Evolutionary conservation across 23 tunicate genomes (phyloP), one percentile per base, ranked within the genome.

Genomic region (Aplidium turbinatum): DNA sequence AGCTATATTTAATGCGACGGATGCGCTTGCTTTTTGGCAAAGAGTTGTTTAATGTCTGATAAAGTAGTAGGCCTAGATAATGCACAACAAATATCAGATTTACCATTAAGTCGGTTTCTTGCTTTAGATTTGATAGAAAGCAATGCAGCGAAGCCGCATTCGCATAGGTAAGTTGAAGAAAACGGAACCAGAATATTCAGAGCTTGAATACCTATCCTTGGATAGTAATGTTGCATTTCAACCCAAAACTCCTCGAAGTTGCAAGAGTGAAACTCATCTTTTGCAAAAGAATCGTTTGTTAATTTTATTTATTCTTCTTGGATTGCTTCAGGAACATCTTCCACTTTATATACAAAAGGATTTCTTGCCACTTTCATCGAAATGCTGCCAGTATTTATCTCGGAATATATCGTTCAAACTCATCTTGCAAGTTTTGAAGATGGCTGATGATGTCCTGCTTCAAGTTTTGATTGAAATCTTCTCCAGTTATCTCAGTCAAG

Each of bases 81-180:
- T 74, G 68, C 80, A 27, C 80, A 74, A 42, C 61, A 5, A 16
- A 50, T 50, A 35, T 72, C 63, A 25, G 36, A 25, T 35, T 11
- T 48, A 57, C n/a, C 31, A 19, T 33, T 48, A 50, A 78, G 29
- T 47, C 75, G 74, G 83, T 78, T 64, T 50, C 64, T 24, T 78
- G 83, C 75, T 78, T 78, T 78, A 47, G 75, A 66, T 66, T 65
- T 78, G 75, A 78, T 78, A 65, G 64, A 48, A 78, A 78, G 74
- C 64, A 78, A 66, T 4, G 83, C 83, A 66, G 83, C 65, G 50
- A 78, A 78, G 63, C 83, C 75, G 75, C 83, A 78, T 30, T 48
- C 75, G 83, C 83, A 65, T 26, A 64, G 65, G 64, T 78, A 78
- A 66, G 83, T 64, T 64, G 83, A 46, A 66, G 83, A 64, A 78